These are phyloP conservation scores for Chaetorhynchus papuensis DNA, from an alignment of 2,113 vertebrate genomes.

Conservation along the genomic window DNA sequence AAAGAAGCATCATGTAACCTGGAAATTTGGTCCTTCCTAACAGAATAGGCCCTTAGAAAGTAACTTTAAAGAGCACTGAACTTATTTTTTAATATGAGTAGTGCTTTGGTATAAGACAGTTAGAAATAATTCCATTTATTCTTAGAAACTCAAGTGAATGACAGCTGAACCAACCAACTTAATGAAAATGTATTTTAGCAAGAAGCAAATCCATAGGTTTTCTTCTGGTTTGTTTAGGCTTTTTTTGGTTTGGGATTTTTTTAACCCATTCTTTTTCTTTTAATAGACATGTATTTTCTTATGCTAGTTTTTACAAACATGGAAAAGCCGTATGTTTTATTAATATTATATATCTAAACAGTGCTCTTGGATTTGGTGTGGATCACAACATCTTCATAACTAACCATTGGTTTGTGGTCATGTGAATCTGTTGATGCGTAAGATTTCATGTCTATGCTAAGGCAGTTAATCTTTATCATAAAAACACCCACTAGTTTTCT, in stretches of 20 bases:
- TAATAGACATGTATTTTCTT: background rate
- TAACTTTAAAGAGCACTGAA: background rate
- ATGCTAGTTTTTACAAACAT: background rate
- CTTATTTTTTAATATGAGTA: background rate
- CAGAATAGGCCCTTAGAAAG: background rate
- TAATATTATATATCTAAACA: background rate
- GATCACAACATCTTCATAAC: background rate
- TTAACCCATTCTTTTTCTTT: background rate
- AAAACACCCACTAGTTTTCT: background rate
- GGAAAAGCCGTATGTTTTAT: background rate
- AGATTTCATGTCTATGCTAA: background rate
- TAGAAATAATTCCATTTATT: background rate
- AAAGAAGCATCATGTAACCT: background rate
- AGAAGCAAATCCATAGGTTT: background rate
- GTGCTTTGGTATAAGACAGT: background rate
- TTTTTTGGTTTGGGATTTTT: background rate
- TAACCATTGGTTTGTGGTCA: background rate
- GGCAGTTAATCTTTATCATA: background rate
- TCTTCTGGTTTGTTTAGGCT: background rate
- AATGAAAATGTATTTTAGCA: background rate
- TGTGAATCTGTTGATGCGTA: background rate
- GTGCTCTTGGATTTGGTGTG: background rate
- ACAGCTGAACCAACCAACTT: background rate
- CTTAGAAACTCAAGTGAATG: background rate
- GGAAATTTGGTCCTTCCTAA: background rate